Percentiles rank a stretch among this genome's conserved stretches.
phyloP scores from a whole-genome alignment of 35 echinoderm and acorn worm species.

The Ptychodera flava region DNA sequence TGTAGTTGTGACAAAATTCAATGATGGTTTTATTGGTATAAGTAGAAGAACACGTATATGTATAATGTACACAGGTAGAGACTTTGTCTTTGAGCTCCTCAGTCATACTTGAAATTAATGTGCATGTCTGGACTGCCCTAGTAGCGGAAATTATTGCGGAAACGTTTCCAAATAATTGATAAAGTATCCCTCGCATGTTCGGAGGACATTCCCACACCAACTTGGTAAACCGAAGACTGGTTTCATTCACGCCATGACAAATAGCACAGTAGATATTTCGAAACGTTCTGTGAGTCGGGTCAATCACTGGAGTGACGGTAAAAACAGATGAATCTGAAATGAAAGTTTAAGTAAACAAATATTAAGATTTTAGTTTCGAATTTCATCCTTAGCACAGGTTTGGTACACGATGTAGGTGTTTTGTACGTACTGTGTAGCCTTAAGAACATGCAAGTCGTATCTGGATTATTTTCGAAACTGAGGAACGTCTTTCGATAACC shows the following conservation, averaged over 20 bases:
- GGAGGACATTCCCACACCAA: neutral
- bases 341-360: neutral
- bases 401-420: neutral
- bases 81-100: neutral
- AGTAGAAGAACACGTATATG: neutral
- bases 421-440: neutral
- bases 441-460: neutral
- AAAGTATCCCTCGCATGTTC: neutral
- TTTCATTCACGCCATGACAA: neutral
- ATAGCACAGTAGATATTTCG: neutral
- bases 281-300: neutral
- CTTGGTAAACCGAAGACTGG: neutral
- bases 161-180: neutral
- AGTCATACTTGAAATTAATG: neutral
- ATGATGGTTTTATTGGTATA: neutral
- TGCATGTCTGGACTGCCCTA: neutral
- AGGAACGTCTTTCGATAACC: no score
- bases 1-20: neutral
- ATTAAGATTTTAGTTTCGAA: neutral
- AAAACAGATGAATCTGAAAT: neutral
- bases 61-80: neutral
- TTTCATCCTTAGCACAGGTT: neutral
- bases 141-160: neutral
- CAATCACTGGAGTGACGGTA: neutral
- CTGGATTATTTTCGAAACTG: no score